Evolutionary conservation across 2,113 vertebrate species (phyloP).

Genomic region (Caranx melampygus): DNA sequence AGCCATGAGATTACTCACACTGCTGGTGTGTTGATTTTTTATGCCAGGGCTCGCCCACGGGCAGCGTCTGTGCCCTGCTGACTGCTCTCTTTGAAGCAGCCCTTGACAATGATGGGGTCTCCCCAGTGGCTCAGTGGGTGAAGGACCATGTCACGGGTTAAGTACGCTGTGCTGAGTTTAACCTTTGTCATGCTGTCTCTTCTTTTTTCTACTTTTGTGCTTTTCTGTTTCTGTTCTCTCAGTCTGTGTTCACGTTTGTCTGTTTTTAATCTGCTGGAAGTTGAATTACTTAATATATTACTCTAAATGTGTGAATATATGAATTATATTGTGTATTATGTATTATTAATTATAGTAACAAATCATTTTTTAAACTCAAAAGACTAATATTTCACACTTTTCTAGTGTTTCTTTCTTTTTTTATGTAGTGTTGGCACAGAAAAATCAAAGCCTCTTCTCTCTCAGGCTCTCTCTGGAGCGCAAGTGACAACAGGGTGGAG

Average conservation of each 20-base stretch:
- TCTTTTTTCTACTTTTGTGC: constrained; percentile 4
- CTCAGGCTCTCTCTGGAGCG: too few species aligned
- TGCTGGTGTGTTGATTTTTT: constrained; percentile 52
- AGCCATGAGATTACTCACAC: constrained; percentile 66
- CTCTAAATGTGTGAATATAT: not conserved
- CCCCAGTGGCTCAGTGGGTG: constrained; percentile 41
- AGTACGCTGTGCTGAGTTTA: constrained; percentile 19
- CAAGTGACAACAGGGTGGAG: too few species aligned
- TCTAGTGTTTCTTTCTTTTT: too few species aligned
- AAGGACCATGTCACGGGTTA: constrained; percentile 33
- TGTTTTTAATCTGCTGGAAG: not conserved
- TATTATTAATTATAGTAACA: not conserved
- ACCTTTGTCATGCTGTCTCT: constrained; percentile 38
- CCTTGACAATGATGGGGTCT: constrained; percentile 36
- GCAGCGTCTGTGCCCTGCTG: constrained; percentile 34
- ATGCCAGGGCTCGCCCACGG: constrained; percentile 40
- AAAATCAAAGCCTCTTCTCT: too few species aligned
- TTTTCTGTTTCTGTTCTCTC: not conserved
- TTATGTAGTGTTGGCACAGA: too few species aligned
- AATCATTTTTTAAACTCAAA: too few species aligned
- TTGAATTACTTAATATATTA: not conserved
- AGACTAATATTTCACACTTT: too few species aligned
- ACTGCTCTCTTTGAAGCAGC: constrained; percentile 45
- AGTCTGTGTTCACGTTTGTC: not conserved
- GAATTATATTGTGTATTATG: not conserved